These are phyloP conservation scores for Trididemnum miniatum DNA, from an alignment of 23 tunicate genomes.

Conservation along the genomic window DNA sequence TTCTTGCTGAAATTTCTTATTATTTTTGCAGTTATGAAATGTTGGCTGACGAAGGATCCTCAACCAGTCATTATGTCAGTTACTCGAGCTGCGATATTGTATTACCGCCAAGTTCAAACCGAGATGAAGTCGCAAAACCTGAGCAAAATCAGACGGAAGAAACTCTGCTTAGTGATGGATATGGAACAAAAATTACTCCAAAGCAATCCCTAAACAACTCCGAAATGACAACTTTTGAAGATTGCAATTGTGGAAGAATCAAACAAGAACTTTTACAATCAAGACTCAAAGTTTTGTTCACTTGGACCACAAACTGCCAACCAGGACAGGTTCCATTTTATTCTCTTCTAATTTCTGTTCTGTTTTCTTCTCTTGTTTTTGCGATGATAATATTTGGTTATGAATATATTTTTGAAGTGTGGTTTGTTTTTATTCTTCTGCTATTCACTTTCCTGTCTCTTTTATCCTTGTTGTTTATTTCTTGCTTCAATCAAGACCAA, in stretches of 20 bases:
- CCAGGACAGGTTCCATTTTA: conserved; percentile 54
- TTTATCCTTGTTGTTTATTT: conserved; percentile 11
- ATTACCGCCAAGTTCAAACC: neutral
- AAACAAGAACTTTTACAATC: conserved; percentile 51
- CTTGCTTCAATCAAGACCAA: conserved; percentile 39
- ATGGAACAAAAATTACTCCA: neutral
- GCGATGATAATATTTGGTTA: conserved; percentile 39
- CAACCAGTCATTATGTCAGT: too few species aligned
- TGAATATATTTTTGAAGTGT: conserved; percentile 1
- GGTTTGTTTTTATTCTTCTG: conserved; percentile 47
- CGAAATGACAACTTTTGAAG: neutral
- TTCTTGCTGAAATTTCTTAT: neutral
- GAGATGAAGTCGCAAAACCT: neutral
- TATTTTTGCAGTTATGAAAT: conserved; percentile 26
- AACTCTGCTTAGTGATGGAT: neutral
- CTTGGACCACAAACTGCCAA: conserved; percentile 33
- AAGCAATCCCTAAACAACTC: neutral
- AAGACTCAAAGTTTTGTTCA: conserved; percentile 35
- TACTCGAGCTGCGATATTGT: too few species aligned
- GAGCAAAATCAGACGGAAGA: neutral
- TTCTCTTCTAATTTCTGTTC: conserved; percentile 31
- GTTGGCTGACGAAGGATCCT: conserved; percentile 5
- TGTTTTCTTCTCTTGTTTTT: conserved; percentile 16
- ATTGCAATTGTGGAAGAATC: conserved; percentile 40
- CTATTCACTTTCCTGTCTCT: conserved; percentile 32